Evolutionary conservation across 2,797 vertebrate species (phyloP), one percentile per base, ranked within the genome.

Genomic region (Bryconaethiops microstoma): DNA sequence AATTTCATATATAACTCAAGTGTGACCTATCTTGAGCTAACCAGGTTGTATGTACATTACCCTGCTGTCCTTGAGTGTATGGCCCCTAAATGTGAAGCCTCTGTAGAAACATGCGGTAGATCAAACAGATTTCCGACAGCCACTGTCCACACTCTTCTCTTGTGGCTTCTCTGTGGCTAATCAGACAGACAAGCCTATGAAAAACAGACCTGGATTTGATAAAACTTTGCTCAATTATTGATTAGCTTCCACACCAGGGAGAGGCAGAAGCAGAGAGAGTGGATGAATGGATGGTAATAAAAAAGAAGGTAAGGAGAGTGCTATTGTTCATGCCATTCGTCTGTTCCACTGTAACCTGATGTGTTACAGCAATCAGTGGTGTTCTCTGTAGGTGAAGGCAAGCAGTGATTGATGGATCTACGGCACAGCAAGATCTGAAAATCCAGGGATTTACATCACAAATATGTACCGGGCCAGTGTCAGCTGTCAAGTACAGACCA

Each of bases 201-300:
- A 89, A 91, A 90, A 91, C 89, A 91, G 86, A 83, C 81, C 85
- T 89, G 87, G 77, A 87, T 88, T 84, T 83, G 88, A 90, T 90
- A 90, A 91, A 89, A 90, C 89, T 90, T 90, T 87, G 85, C 87
- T 93, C 86, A 93, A 92, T 92, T 91, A 93, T 92, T 91, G 91
- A 93, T 94, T 84, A 90, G 82, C 78, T 81, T 88, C 83, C 78
- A 83, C 82, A 83, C 88, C 78, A 86, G 85, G 82, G 25, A 45
- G 67, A 82, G 84, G 86, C 17, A 71, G 83, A 83, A 40, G 67
- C 40, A 13, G 50, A 14, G 23, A 70, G 83, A 87, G 82, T 76
- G 84, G 81, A 87, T 52, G 77, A 71, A 82, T 83, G 68, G 82
- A 82, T 19, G 13, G 70, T 78, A 78, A 67, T 71, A 82, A 76